A percentile compares a stretch with the other conserved stretches of the same genome.
phyloP scores from a whole-genome alignment of 2,797 vertebrate genomes.

The Leptatherina wallacei region DNA sequence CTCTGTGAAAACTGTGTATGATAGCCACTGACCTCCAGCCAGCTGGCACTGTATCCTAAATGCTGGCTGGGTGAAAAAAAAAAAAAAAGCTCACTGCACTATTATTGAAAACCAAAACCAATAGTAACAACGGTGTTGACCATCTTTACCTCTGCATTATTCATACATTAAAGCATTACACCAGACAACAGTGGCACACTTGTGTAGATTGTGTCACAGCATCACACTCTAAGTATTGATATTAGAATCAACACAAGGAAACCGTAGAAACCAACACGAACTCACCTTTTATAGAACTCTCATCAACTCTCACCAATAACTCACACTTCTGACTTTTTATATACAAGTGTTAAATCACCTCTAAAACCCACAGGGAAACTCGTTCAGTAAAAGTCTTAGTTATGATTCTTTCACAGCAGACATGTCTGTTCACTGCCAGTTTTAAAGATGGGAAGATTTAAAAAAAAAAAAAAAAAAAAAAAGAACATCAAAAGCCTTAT shows the following conservation, averaged over 20 bases:
- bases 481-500: slow-evolving; percentile 73
- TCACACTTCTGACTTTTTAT: slow-evolving; percentile 50
- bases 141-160: slow-evolving; percentile 75
- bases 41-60: slow-evolving; percentile 64
- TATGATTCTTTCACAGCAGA: slow-evolving; percentile 42
- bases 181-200: slow-evolving; percentile 37
- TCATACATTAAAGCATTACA: slow-evolving; percentile 41
- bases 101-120: slow-evolving; percentile 76
- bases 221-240: slow-evolving; percentile 54
- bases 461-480: background rate
- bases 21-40: slow-evolving; percentile 64
- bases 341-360: slow-evolving; percentile 39
- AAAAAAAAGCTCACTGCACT: slow-evolving; percentile 68
- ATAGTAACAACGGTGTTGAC: slow-evolving; percentile 51
- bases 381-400: slow-evolving; percentile 37
- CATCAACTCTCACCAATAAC: slow-evolving; percentile 35
- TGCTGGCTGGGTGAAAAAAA: slow-evolving; percentile 47
- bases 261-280: slow-evolving; percentile 42
- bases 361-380: slow-evolving; percentile 39
- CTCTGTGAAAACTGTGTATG: slow-evolving; percentile 67
- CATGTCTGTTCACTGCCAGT: slow-evolving; percentile 37
- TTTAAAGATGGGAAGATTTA: slow-evolving; percentile 29
- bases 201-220: slow-evolving; percentile 49
- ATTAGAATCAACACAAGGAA: slow-evolving; percentile 42
- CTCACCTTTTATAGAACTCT: slow-evolving; percentile 50